Percentiles rank a stretch among this genome's conserved stretches.
phyloP scores from a whole-genome alignment of 2,888 invertebrate species.

The Omphaloscelis lunosa region DNA sequence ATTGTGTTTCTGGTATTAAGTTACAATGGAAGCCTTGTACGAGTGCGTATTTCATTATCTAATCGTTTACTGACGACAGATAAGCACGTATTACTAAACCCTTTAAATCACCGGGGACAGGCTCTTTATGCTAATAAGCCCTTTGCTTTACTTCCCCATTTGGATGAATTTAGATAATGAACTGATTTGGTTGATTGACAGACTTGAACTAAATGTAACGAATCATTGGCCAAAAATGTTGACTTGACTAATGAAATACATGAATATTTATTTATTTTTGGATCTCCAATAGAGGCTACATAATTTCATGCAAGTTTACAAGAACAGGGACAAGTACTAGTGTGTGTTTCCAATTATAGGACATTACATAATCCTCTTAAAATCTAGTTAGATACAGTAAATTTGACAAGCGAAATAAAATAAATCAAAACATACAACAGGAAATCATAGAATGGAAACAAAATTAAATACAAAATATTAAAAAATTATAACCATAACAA shows the following conservation, averaged over 20 bases:
- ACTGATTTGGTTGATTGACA: neutral
- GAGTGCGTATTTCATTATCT: constrained; percentile 49
- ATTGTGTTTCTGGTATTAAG: constrained; percentile 29
- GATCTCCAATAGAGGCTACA: too few species aligned
- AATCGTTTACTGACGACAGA: constrained; percentile 56
- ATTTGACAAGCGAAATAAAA: too few species aligned
- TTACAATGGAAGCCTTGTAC: constrained; percentile 39
- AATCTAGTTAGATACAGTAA: too few species aligned
- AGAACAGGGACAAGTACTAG: too few species aligned
- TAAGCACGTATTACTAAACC: constrained; percentile 61
- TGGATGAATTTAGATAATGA: constrained; percentile 19
- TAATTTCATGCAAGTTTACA: too few species aligned
- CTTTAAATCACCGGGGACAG: constrained; percentile 68
- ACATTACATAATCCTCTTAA: too few species aligned
- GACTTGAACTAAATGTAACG: neutral
- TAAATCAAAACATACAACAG: too few species aligned
- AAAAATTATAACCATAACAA: too few species aligned
- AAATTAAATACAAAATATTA: too few species aligned
- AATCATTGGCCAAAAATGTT: neutral
- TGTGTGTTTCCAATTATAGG: too few species aligned
- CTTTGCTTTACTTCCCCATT: constrained; percentile 27
- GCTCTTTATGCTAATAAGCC: constrained; percentile 65
- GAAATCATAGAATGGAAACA: too few species aligned
- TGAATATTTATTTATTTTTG: too few species aligned
- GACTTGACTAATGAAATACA: neutral